phyloP scores from a whole-genome alignment of 2,113 vertebrate genomes.

The Xiphophorus hellerii region DNA sequence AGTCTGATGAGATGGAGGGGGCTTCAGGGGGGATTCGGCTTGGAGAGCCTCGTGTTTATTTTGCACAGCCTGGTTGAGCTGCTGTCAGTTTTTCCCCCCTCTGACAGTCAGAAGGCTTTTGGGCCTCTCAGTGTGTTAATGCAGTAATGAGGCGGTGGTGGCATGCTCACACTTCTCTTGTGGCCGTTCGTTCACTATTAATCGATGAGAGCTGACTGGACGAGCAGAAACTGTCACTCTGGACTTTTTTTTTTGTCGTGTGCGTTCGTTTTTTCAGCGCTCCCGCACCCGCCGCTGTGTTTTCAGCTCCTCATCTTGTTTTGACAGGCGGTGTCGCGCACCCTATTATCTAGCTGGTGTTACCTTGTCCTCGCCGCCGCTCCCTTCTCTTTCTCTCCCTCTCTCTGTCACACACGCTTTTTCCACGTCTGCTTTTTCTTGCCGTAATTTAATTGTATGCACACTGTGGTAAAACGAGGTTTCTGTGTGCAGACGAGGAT shows the following conservation, averaged over 20 bases:
- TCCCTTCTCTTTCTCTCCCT: too few relatives aligned
- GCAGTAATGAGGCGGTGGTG: conserved; percentile 24
- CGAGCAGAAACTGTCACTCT: conserved; percentile 40
- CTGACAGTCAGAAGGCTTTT: conserved; percentile 32
- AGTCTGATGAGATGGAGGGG: conserved; percentile 56
- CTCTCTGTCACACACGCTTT: neutral
- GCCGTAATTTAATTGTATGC: neutral
- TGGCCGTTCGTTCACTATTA: conserved; percentile 30
- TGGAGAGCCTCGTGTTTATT: conserved; percentile 75
- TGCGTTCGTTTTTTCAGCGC: conserved; percentile 4
- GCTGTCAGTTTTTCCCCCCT: neutral
- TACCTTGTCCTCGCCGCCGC: conserved; percentile 15
- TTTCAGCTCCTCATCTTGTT: conserved; percentile 45
- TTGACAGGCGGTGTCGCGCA: conserved; percentile 34
- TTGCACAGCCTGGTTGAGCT: conserved; percentile 47
- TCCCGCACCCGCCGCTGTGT: conserved; percentile 24
- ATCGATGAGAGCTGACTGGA: conserved; percentile 52
- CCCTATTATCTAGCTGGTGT: conserved; percentile 30
- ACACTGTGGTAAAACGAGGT: neutral
- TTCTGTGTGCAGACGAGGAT: conserved; percentile 82
- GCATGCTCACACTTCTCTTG: conserved; percentile 41
- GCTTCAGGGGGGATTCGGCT: conserved; percentile 27
- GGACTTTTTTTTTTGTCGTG: neutral
- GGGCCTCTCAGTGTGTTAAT: conserved; percentile 10
- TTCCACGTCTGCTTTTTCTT: neutral